These are phyloP conservation scores for Bostrychus sinensis DNA, from an alignment of 2,113 vertebrate species.

Conservation along the genomic window DNA sequence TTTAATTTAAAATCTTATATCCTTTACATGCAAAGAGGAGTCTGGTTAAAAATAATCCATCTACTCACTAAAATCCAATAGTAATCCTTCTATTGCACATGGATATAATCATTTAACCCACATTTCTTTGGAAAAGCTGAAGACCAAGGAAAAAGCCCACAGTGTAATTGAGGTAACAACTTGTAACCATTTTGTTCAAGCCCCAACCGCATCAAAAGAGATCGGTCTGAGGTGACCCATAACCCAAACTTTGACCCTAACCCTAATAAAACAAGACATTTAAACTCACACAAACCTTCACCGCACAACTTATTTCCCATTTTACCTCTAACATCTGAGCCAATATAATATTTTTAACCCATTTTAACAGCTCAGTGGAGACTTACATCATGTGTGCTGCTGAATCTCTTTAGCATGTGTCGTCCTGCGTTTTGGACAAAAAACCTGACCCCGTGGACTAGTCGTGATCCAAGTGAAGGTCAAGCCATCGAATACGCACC, in stretches of 20 bases:
- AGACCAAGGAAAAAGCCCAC: too few relatives aligned
- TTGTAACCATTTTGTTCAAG: not conserved
- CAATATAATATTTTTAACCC: not conserved
- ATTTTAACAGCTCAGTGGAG: slow-evolving; percentile 18
- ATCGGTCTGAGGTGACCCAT: not conserved
- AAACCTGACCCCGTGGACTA: not conserved
- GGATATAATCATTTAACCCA: too few relatives aligned
- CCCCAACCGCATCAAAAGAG: not conserved
- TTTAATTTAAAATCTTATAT: too few relatives aligned
- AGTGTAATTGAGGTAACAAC: too few relatives aligned
- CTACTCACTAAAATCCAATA: too few relatives aligned
- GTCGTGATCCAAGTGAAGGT: slow-evolving; percentile 6
- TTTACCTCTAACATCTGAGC: not conserved
- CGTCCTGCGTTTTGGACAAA: not conserved
- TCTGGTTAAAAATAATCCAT: too few relatives aligned
- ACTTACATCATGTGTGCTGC: slow-evolving; percentile 14
- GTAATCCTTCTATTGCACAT: too few relatives aligned
- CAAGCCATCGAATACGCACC: slow-evolving; percentile 8
- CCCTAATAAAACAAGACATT: not conserved
- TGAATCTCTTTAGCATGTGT: slow-evolving; percentile 41
- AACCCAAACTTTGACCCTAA: not conserved
- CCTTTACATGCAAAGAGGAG: too few relatives aligned
- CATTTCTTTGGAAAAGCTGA: too few relatives aligned
- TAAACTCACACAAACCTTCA: not conserved
- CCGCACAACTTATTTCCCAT: not conserved